Base-by-base conservation (phyloP, 2,888 invertebrate genomes). In the Gastracanthus pulcherrimus region DNA sequence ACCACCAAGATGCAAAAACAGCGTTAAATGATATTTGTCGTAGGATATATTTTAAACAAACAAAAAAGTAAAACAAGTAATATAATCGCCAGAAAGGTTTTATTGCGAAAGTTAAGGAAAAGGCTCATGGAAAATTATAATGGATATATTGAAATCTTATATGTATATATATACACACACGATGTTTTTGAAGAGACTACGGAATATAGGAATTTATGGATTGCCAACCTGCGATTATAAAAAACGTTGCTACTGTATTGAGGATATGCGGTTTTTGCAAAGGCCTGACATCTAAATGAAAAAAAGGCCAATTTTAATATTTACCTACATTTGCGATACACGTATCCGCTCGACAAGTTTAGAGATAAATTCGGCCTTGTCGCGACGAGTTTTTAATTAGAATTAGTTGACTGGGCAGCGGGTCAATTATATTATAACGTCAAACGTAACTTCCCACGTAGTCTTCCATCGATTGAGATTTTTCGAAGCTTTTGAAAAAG, bases 1-100 rank as follows among this genome's bases (percentile, higher is more conserved):
- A 84, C 83, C 66, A 66, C 69, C 70, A 64, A 78, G 78, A 77
- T 78, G 84, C 83, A 83, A 84, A 66, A 84, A 62, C 79, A 76
- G 86, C 84, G 84, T 85, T 85, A 82, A 84, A 87, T 84, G 84
- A 86, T 87, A 86, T 86, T 84, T 86, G 86, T 87, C 87, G 85
- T 87, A 87, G 86, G 84, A 66, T 76, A 79, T 88, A 88, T 88
- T 88, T 88, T 86, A 87, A 87, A 87, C 84, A 86, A 86, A 85
- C 77, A 84, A 86, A 82, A 84, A 72, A 85, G 83, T 71, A 60
- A 75, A 76, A 79, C 76, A 76, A 83, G 72, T 81, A 83, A 74
- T 76, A 64, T 31, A 31, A 41, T 38, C 16, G 31, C 16, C 19
- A 48, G 51, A 71, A 58, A 64, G 70, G 36, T 62, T 60, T 55